Percentiles rank a stretch among this genome's conserved stretches.
Conservation (phyloP, 2,797 vertebrate species). For the Lithobates pipiens region DNA sequence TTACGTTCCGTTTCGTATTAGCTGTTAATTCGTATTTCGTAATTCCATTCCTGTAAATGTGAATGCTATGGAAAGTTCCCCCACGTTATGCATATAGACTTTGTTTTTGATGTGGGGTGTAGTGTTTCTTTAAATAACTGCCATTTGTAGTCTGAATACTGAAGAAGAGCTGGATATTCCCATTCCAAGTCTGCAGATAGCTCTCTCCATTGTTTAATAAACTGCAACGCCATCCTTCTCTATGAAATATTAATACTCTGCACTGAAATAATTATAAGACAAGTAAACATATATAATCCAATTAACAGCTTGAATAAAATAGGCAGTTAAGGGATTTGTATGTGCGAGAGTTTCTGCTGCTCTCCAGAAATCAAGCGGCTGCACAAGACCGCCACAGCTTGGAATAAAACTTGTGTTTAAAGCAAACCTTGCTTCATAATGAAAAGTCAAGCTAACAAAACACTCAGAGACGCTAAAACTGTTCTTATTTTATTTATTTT, state of each 20-base stretch:
- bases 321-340: neutral
- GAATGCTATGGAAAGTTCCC: too few species aligned
- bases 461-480: too few species aligned
- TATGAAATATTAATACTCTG: constrained; percentile 55
- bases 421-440: too few species aligned
- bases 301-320: constrained; percentile 50
- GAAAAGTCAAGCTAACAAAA: too few species aligned
- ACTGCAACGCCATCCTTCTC: constrained; percentile 4
- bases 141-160: neutral
- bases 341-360: neutral
- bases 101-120: too few species aligned
- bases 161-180: neutral
- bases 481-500: too few species aligned
- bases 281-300: constrained; percentile 58
- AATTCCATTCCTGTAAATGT: too few species aligned
- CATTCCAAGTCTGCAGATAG: constrained; percentile 1
- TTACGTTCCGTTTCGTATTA: too few species aligned
- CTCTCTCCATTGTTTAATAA: constrained; percentile 50
- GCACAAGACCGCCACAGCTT: neutral
- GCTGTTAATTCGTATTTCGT: too few species aligned
- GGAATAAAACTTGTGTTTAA: neutral
- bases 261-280: constrained; percentile 44
- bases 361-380: neutral
- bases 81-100: too few species aligned
- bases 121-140: too few species aligned